Evolutionary conservation across 2,113 vertebrate species (phyloP).

Genomic region (Peucedramus taeniatus): DNA sequence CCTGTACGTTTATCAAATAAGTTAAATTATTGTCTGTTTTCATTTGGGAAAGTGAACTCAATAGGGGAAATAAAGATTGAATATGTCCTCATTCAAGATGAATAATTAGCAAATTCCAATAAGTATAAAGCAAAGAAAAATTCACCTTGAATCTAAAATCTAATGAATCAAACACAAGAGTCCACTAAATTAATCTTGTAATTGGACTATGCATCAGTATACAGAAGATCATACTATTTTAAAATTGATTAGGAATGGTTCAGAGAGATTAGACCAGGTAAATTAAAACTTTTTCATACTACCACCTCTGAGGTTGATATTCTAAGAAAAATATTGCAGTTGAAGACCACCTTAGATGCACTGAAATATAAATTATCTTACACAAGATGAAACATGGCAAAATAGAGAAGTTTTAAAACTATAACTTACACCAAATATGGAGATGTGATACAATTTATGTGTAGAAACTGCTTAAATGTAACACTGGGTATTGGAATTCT

Average conservation of each 20-base stretch:
- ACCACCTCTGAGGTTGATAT: background rate
- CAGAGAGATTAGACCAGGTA: background rate
- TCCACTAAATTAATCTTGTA: background rate
- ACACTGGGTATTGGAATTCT: background rate
- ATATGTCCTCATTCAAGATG: background rate
- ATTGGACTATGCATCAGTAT: background rate
- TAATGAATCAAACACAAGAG: background rate
- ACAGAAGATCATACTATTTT: background rate
- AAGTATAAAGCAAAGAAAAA: background rate
- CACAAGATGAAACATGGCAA: background rate
- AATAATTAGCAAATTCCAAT: background rate
- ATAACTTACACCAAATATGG: background rate
- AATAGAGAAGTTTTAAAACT: fast-evolving
- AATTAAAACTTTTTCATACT: background rate
- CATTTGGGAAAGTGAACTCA: background rate
- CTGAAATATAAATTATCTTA: background rate
- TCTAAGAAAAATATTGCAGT: background rate
- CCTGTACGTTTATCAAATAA: background rate
- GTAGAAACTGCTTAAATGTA: background rate
- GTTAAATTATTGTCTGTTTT: background rate
- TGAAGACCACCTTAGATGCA: background rate
- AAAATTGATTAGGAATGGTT: background rate
- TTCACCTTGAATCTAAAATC: background rate
- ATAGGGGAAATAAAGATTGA: background rate
- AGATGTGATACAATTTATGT: background rate